phyloP scores from a whole-genome alignment of 2,888 invertebrate genomes.

The Seladonia tumulorum region DNA sequence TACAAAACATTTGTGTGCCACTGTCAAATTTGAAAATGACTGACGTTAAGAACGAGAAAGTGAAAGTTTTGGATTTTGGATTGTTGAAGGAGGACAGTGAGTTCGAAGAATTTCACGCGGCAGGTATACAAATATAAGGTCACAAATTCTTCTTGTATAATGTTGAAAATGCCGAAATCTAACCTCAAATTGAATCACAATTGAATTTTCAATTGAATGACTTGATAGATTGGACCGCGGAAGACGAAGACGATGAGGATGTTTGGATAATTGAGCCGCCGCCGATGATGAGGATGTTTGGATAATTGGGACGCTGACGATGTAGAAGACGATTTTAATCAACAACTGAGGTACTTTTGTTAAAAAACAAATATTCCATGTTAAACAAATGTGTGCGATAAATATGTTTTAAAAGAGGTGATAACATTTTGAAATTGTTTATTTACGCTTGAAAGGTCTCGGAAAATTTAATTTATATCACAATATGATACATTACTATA shows the following conservation, averaged over 20 bases:
- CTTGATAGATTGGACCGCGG: conserved; percentile 91
- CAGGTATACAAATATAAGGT: conserved; percentile 88
- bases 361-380: neutral
- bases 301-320: conserved; percentile 99
- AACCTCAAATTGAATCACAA: conserved; percentile 76
- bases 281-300: too few relatives aligned
- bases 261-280: too few relatives aligned
- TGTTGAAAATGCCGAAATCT: conserved; percentile 19
- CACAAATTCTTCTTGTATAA: neutral
- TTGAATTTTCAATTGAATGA: too few relatives aligned
- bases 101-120: conserved; percentile 99
- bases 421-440: neutral
- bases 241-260: conserved; percentile 96
- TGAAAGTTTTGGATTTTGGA: conserved; percentile 95
- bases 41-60: conserved; percentile 87
- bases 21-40: conserved; percentile 66
- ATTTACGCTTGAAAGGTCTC: neutral
- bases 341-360: conserved; percentile 91
- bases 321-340: conserved; percentile 98
- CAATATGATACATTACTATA: neutral
- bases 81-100: conserved; percentile 99
- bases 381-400: neutral
- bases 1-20: neutral
- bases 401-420: too few relatives aligned
- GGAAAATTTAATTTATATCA: neutral